Base-by-base conservation (phyloP, 2,888 invertebrate species). In the Sminthurinus aureus region DNA sequence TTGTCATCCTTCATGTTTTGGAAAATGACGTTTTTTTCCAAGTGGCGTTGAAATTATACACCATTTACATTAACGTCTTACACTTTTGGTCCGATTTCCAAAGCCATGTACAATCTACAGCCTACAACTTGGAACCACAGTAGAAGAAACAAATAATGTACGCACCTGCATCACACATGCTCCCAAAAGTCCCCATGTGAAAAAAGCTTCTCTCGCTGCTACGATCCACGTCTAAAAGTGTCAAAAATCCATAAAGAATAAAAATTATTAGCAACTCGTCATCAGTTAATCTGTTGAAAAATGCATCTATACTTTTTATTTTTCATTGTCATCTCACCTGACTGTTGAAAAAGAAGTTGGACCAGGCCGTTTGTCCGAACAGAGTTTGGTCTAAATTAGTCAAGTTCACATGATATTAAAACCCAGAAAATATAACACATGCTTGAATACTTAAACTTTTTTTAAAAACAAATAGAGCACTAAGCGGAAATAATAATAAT, bases 121-220 rank as follows among this genome's bases (percentile, higher is more conserved):
- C n/a, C n/a, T n/a, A n/a, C n/a, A n/a, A n/a, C n/a, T n/a, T n/a
- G n/a, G 38, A 38, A 38, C 38, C 38, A 38, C 3, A 4, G 38
- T 38, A 4, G 6, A 38, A 38, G 6, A 4, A 38, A 38, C n/a
- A n/a, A n/a, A n/a, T n/a, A n/a, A 38, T 38, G 3, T 94, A 20
- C 94, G 93, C 84, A 95, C 92, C 90, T 96, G 95, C 94, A 95
- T 95, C 83, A 94, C 92, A 84, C 95, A 94, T 0, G 95, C 94
- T 13, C 95, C 95, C 38, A 96, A 91, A 12, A 96, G 90, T 0
- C 96, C 96, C 97, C 97, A 96, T 0, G 96, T 96, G 80, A 96
- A 92, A 90, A 97, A 97, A 0, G 94, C 94, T 91, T 97, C 97
- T 90, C 96, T 94, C 22, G 95, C 94, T 0, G 97, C 97, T 0